Base-by-base conservation (phyloP, 2,797 vertebrate genomes). In the Pseudomugil tenellus region DNA sequence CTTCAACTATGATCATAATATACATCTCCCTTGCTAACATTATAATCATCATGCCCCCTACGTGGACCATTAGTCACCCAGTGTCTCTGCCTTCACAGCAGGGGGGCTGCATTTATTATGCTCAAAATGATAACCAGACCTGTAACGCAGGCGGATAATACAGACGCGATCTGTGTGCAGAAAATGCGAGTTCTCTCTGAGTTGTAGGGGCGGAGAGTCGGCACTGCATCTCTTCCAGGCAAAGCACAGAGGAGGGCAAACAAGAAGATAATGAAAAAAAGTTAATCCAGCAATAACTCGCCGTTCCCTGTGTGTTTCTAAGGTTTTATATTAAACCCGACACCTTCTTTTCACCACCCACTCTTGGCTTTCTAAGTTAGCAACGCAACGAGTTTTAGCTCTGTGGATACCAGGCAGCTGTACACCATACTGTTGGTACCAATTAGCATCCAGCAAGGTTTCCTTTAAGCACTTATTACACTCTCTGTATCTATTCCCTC, bases 251-350 rank as follows among this genome's bases (percentile, higher is more conserved):
- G 67, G 61, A 88, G 73, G 69, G 73, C 89, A 91, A 91, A 91
- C 86, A 86, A 78, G 81, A 81, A 87, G 84, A 89, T 91, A 87
- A 92, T 91, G 88, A 91, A 91, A 89, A n/a, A 90, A 92, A 91
- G 84, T 90, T 89, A 90, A 88, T 90, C 85, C 80, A 78, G 87
- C 87, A 91, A 91, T 92, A 91, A 87, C 86, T 84, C 81, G 65
- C 65, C 68, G 76, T 87, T 89, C 86, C 85, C 85, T 81, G 71
- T 79, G 74, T 85, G 74, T 83, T 86, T 80, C 83, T 37, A 72
- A 84, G 76, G 84, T 90, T 87, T 90, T 86, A 85, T 90, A 88
- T 89, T 87, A 86, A 86, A 77, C 83, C 78, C 72, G 76, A 63
- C 67, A 72, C 67, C 79, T 74, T 76, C 83, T 73, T 61, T 51